phyloP scores from a whole-genome alignment of 2,888 invertebrate species.

The Pandemis heparana region DNA sequence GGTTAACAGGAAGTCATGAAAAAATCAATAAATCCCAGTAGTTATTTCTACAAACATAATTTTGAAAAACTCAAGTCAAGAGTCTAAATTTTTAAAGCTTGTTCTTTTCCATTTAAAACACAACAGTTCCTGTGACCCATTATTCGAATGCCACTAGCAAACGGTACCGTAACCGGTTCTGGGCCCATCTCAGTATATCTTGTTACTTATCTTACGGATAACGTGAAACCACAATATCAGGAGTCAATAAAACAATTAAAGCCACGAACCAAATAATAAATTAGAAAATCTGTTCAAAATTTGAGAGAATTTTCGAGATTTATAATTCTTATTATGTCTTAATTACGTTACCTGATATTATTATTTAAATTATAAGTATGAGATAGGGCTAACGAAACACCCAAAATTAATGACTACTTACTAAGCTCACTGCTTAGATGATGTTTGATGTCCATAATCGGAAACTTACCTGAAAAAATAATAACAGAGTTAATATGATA shows the following conservation, averaged over 20 bases:
- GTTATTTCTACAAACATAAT: no score
- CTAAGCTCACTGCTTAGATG: not conserved
- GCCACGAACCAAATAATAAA: slow-evolving; percentile 10
- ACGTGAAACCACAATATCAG: slow-evolving; percentile 32
- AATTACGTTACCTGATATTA: not conserved
- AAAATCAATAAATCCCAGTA: not conserved
- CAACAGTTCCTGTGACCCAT: slow-evolving; percentile 65
- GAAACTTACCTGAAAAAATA: slow-evolving; percentile 62
- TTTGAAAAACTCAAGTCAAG: no score
- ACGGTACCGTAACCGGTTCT: slow-evolving; percentile 68
- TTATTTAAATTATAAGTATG: not conserved
- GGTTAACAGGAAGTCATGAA: not conserved
- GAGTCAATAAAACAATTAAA: slow-evolving; percentile 38
- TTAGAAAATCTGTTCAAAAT: slow-evolving; percentile 6
- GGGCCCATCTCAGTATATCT: slow-evolving; percentile 26
- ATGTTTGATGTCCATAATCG: slow-evolving; percentile 17
- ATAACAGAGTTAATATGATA: not conserved
- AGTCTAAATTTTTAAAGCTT: not conserved
- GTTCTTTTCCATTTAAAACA: slow-evolving; percentile 33
- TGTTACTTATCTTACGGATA: slow-evolving; percentile 33
- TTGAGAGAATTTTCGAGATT: slow-evolving; percentile 13
- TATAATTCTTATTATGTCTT: slow-evolving; percentile 6
- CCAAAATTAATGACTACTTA: not conserved
- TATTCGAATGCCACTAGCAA: slow-evolving; percentile 68
- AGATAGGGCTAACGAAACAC: not conserved